Conservation (phyloP, 2,888 invertebrate species). For the Eupithecia inturbata region DNA sequence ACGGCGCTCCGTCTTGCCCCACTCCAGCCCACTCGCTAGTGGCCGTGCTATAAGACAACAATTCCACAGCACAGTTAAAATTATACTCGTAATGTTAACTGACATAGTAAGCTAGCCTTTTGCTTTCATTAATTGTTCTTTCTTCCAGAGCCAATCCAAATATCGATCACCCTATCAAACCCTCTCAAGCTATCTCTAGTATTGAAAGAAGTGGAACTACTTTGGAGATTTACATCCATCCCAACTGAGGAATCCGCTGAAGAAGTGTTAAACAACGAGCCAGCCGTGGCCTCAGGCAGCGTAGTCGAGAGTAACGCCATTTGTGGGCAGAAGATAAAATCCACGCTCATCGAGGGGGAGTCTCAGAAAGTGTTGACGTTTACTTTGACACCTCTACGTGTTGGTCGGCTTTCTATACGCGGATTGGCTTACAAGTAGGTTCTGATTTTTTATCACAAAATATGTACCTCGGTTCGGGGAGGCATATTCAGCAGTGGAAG, state of each 20-base stretch:
- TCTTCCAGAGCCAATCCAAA: constrained; percentile 89
- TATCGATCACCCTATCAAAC: constrained; percentile 90
- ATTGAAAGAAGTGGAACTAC: constrained; percentile 87
- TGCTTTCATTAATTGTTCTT: constrained; percentile 2
- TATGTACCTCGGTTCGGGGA: too few relatives aligned
- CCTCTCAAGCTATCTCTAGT: constrained; percentile 89
- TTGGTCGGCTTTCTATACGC: constrained; percentile 89
- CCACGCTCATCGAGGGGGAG: constrained; percentile 84
- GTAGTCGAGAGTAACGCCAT: constrained; percentile 72
- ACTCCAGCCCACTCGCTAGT: too few relatives aligned
- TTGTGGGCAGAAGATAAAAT: constrained; percentile 83
- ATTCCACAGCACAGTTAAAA: neutral
- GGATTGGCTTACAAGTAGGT: constrained; percentile 88
- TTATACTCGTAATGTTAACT: neutral
- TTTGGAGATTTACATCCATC: constrained; percentile 86
- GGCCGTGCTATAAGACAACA: too few relatives aligned
- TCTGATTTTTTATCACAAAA: too few relatives aligned
- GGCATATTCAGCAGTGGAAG: too few relatives aligned
- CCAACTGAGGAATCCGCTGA: constrained; percentile 54
- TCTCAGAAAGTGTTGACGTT: constrained; percentile 87
- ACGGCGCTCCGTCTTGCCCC: too few relatives aligned
- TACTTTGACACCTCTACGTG: constrained; percentile 88
- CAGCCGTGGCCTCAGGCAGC: constrained; percentile 62
- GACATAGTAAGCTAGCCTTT: neutral
- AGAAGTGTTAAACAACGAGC: constrained; percentile 62